These are phyloP conservation scores for Amphiura filiformis DNA, from an alignment of 35 echinoderm and acorn worm species.

Conservation along the genomic window DNA sequence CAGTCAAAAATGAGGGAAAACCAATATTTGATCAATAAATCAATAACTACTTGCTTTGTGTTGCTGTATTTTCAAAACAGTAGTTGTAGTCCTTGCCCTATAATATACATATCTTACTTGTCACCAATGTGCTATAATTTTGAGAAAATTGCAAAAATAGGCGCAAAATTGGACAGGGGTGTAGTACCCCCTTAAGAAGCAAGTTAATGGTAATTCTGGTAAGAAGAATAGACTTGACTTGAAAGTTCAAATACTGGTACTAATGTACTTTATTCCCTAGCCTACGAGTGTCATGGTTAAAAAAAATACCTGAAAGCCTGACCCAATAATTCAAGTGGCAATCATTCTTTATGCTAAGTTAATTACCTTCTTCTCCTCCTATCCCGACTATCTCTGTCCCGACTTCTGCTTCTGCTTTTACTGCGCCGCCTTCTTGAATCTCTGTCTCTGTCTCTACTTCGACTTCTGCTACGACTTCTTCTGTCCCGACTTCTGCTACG, in stretches of 20 bases:
- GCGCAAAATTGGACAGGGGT: no score
- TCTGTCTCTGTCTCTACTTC: constrained; percentile 53
- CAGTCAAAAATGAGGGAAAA: no score
- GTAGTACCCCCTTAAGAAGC: no score
- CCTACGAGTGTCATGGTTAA: neutral
- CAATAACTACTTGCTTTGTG: no score
- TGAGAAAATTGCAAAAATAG: no score
- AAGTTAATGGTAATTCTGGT: no score
- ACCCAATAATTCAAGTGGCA: neutral
- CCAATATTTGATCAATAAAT: no score
- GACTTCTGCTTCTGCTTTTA: constrained; percentile 54
- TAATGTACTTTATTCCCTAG: no score
- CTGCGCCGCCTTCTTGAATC: constrained; percentile 53
- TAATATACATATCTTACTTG: no score
- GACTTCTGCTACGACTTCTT: constrained; percentile 70
- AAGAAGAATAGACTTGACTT: neutral
- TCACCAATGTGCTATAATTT: no score
- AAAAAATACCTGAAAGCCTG: neutral
- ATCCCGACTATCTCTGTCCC: constrained; percentile 64
- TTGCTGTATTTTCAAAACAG: no score
- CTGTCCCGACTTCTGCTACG: constrained; percentile 17
- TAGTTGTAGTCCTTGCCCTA: no score
- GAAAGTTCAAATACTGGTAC: neutral
- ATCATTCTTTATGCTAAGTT: neutral
- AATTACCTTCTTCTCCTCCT: constrained; percentile 52